Conservation (phyloP, 2,797 vertebrate genomes). For the Pteronotus mesoamericanus region DNA sequence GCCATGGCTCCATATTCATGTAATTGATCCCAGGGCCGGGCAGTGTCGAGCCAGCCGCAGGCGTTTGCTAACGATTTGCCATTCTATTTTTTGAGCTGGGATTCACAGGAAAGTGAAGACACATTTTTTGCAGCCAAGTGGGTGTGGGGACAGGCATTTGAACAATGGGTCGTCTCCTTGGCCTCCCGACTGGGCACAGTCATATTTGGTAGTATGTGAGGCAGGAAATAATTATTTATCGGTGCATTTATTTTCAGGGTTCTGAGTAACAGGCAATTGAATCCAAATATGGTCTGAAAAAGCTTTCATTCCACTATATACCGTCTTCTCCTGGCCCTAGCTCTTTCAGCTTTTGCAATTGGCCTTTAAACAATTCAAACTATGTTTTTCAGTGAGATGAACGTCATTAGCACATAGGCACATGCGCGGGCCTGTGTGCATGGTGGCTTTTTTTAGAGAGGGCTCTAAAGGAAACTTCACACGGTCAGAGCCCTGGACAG, state of each 20-base stretch:
- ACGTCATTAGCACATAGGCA: background rate
- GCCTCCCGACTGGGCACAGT: slow-evolving; percentile 36
- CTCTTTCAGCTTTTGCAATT: background rate
- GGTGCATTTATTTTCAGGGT: slow-evolving; percentile 68
- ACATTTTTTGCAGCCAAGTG: slow-evolving; percentile 51
- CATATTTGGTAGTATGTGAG: slow-evolving; percentile 70
- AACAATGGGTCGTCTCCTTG: slow-evolving; percentile 64
- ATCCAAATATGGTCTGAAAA: slow-evolving; percentile 54
- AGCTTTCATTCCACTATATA: slow-evolving; percentile 55
- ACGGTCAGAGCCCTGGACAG: background rate
- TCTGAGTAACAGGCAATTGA: slow-evolving; percentile 39
- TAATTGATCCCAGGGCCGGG: slow-evolving; percentile 69
- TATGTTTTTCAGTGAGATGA: background rate
- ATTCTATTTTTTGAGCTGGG: slow-evolving; percentile 67
- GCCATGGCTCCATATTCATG: background rate
- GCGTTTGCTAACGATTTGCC: slow-evolving; percentile 54
- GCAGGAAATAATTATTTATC: slow-evolving; percentile 70
- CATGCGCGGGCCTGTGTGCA: fast-evolving
- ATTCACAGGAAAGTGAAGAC: slow-evolving; percentile 62
- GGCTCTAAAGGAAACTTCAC: too few relatives aligned
- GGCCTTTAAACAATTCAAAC: slow-evolving; percentile 18
- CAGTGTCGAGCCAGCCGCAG: background rate
- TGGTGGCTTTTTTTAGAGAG: background rate
- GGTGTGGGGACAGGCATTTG: slow-evolving; percentile 19
- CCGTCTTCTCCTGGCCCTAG: background rate